Base-by-base conservation (phyloP, 2,888 invertebrate genomes). In the Cephus nigrinus region DNA sequence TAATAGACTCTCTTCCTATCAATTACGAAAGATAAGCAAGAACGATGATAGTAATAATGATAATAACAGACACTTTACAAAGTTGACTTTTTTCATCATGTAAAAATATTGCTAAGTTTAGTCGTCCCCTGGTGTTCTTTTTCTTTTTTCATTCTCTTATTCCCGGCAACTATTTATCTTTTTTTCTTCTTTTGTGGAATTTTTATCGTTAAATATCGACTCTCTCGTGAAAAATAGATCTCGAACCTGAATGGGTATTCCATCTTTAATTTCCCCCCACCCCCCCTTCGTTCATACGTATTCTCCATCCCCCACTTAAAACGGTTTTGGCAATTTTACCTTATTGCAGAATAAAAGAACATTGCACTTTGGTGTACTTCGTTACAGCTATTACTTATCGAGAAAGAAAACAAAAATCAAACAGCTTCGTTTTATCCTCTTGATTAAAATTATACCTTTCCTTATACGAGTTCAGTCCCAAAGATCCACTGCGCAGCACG, bases 291-390 rank as follows among this genome's bases (percentile, higher is more conserved):
- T n/a, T n/a, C 11, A 23, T 68, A 68, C 68, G 68, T 68, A 36
- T 68, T 76, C 55, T 68, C 71, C 15, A 11, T 3, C 12, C 12
- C 15, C 15, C 36, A 15, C 36, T 40, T 15, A 40, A 15, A 40
- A 40, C 12, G 36, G 12, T 69, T 30, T 69, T n/a, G 55, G 55
- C 55, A n/a, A 15, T 68, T 75, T 40, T 31, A 40, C 40, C 12
- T 9, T 30, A 31, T 69, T 73, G 69, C 76, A 80, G 81, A 72
- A 84, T 36, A 81, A 78, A 77, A 79, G 81, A 84, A 85, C 90
- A 90, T 90, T 90, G 89, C 90, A 90, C 89, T 87, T 87, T 89
- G 87, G 88, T 88, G 89, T 88, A 86, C 83, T 84, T 79, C 73
- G 73, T 77, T 77, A 75, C 34, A 68, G 75, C 72, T 80, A 73